phyloP scores from a whole-genome alignment of 1,140 invertebrate species.

The Drosophila rufa region DNA sequence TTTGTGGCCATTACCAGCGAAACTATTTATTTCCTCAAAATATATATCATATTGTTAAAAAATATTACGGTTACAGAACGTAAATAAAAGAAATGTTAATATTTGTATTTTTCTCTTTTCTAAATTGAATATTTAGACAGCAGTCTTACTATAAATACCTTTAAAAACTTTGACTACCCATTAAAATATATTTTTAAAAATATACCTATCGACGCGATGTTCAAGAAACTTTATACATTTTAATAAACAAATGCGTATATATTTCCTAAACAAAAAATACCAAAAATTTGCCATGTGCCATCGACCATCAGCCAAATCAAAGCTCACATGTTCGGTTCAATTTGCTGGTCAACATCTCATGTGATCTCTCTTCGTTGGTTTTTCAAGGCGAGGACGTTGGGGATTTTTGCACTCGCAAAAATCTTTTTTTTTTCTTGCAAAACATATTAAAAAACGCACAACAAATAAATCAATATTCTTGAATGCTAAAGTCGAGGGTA shows the following conservation, averaged over 20 bases:
- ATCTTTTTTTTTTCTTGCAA: constrained; percentile 32
- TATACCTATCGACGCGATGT: not conserved
- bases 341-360: constrained; percentile 48
- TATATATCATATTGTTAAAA: too few species aligned
- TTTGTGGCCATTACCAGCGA: too few species aligned
- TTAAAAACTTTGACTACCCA: not conserved
- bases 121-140: not conserved
- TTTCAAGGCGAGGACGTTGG: constrained; percentile 63
- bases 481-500: constrained; percentile 47
- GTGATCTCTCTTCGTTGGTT: constrained; percentile 22
- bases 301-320: constrained; percentile 44
- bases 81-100: too few species aligned
- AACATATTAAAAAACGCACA: constrained; percentile 22
- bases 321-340: constrained; percentile 38
- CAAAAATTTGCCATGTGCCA: constrained; percentile 45
- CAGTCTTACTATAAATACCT: not conserved
- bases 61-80: too few species aligned
- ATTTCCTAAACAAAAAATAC: constrained; percentile 20
- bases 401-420: constrained; percentile 64
- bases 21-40: too few species aligned
- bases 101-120: too few species aligned
- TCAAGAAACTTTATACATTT: constrained; percentile 51
- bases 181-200: constrained; percentile 27
- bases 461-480: constrained; percentile 55
- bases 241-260: constrained; percentile 39